A percentile compares a stretch with the other conserved stretches of the same genome.
Conservation (phyloP, 2,888 invertebrate species). For the Capitulum mitella region DNA sequence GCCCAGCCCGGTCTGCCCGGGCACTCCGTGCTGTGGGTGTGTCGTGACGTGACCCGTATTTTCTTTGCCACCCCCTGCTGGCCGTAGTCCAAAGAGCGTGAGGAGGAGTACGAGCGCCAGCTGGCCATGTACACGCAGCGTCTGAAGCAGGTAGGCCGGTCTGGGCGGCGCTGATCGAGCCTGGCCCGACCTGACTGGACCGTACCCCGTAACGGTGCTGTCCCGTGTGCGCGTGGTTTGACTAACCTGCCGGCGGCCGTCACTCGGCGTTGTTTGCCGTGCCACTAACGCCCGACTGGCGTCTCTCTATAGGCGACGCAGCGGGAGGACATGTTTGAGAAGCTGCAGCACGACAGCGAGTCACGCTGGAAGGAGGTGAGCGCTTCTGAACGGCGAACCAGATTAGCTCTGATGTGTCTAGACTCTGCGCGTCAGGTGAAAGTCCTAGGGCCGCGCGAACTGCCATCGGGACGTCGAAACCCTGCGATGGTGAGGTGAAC, state of each 20-base stretch:
- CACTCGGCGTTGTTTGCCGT: background rate
- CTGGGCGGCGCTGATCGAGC: too few relatives aligned
- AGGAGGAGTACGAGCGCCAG: conserved; percentile 32
- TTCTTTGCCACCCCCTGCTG: background rate
- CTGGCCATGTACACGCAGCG: conserved; percentile 30
- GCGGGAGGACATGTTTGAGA: conserved; percentile 88
- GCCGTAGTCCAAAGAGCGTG: conserved; percentile 31
- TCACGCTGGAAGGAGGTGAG: background rate
- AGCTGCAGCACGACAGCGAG: conserved; percentile 48
- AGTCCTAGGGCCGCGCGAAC: too few relatives aligned
- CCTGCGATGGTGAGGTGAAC: too few relatives aligned
- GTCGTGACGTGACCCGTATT: background rate
- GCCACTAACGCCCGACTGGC: background rate
- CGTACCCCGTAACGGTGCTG: background rate
- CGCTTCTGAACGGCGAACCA: too few relatives aligned
- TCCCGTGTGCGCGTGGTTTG: conserved; percentile 11
- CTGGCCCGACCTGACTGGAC: too few relatives aligned
- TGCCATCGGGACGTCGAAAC: too few relatives aligned
- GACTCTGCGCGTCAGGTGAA: too few relatives aligned
- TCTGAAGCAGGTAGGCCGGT: conserved; percentile 34
- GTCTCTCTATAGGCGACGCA: conserved; percentile 65
- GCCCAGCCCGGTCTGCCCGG: background rate
- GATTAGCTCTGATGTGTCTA: too few relatives aligned
- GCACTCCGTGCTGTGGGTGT: conserved; percentile 26
- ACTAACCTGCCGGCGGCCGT: background rate